Conservation (phyloP, 1,140 invertebrate genomes). For the Bursaphelenchus mucronatus region DNA sequence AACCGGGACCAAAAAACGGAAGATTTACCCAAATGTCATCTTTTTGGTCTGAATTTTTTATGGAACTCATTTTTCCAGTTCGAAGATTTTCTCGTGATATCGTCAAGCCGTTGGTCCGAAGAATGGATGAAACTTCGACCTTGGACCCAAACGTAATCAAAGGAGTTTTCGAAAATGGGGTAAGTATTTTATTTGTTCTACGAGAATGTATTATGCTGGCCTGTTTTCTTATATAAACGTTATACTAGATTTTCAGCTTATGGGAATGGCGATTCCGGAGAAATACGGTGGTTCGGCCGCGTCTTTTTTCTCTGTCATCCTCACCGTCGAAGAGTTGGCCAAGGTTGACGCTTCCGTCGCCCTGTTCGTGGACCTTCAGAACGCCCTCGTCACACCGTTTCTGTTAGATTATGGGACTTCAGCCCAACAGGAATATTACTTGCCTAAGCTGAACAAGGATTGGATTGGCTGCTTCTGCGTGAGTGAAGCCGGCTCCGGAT, state of each 20-base stretch:
- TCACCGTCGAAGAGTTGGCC: slow-evolving; percentile 84
- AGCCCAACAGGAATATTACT: slow-evolving; percentile 67
- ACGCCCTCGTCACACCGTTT: slow-evolving; percentile 79
- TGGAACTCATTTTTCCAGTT: slow-evolving; percentile 22
- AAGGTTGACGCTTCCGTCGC: slow-evolving; percentile 83
- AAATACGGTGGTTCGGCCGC: slow-evolving; percentile 82
- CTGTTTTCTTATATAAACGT: background rate
- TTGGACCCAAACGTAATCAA: slow-evolving; percentile 72
- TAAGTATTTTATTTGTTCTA: slow-evolving; percentile 43
- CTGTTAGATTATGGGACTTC: slow-evolving; percentile 64
- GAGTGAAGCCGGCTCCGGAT: slow-evolving; percentile 73
- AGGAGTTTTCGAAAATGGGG: slow-evolving; percentile 75
- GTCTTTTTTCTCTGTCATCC: slow-evolving; percentile 78
- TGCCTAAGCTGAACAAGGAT: slow-evolving; percentile 64
- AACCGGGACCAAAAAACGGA: too few species aligned
- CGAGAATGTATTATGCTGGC: too few species aligned
- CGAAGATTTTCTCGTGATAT: slow-evolving; percentile 74
- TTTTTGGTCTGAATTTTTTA: background rate
- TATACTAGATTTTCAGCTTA: slow-evolving; percentile 64
- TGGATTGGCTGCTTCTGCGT: slow-evolving; percentile 85
- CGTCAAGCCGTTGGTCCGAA: slow-evolving; percentile 77
- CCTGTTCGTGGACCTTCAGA: slow-evolving; percentile 74
- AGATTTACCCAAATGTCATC: too few species aligned
- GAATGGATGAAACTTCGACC: slow-evolving; percentile 83
- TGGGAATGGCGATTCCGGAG: slow-evolving; percentile 83